A percentile compares a stretch with the other conserved stretches of the same genome.
Conservation (phyloP, 1,140 invertebrate species). For the Pteromalus puparum region DNA sequence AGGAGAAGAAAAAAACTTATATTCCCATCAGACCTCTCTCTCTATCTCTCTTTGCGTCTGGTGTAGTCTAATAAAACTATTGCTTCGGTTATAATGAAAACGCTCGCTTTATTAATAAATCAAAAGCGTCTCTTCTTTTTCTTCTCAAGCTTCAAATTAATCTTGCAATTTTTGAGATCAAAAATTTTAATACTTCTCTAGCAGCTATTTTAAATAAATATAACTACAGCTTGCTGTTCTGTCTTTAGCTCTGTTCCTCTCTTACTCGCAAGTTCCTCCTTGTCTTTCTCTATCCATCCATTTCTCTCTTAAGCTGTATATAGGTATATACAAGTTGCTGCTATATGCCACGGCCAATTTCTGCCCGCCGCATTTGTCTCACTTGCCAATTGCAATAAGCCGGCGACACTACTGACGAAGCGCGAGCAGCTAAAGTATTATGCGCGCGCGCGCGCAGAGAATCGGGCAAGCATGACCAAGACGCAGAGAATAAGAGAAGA, state of each 20-base stretch:
- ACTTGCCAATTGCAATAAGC: conserved; percentile 69
- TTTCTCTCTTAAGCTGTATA: conserved; percentile 49
- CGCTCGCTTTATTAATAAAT: too few relatives aligned
- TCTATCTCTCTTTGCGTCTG: too few relatives aligned
- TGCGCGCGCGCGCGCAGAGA: neutral
- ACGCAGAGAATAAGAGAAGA: neutral
- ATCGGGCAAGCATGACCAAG: neutral
- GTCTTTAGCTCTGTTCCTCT: neutral
- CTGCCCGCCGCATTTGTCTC: conserved; percentile 70
- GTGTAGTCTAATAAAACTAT: too few relatives aligned
- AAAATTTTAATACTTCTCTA: neutral
- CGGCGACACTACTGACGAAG: neutral
- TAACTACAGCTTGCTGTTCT: too few relatives aligned
- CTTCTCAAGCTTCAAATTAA: too few relatives aligned
- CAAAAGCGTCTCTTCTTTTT: too few relatives aligned
- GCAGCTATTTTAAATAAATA: neutral
- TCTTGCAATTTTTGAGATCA: neutral
- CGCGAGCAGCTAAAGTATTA: too few relatives aligned
- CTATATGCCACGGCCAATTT: conserved; percentile 69
- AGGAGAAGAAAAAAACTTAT: neutral
- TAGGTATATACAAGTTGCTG: conserved; percentile 32
- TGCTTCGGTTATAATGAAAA: too few relatives aligned
- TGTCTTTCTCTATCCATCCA: conserved; percentile 26
- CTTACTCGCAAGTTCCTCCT: neutral
- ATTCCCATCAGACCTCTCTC: neutral